Evolutionary conservation across 2,797 vertebrate species (phyloP), one percentile per base, ranked within the genome.

Genomic region (Ctenosaura bakeri): DNA sequence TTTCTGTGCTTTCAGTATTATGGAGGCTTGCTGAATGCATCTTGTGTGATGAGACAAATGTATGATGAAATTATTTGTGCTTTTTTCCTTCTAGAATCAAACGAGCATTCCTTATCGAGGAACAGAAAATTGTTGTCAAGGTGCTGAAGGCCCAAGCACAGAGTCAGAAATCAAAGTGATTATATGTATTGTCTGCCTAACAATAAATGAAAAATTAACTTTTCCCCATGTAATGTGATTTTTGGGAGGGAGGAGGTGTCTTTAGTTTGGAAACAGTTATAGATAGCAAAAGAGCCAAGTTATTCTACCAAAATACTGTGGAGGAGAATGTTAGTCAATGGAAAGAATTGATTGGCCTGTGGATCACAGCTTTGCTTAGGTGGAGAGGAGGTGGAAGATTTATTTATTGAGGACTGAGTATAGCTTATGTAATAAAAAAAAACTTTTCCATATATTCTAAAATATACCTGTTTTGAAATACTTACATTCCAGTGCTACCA

Each of bases 41-140:
- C 12, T 0, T 52, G 22, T 52, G 26, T 62, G 26, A 38, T 56
- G 52, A 56, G 69, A 38, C 18, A 13, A 22, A 54, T 73, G 4
- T 9, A 26, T 54, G 18, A 26, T 78, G 59, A 90, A 90, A 78
- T 78, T 24, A 89, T 78, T 24, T 56, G 35, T 32, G 6, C 89
- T 22, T 94, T 93, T 42, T 95, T 89, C 86, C 93, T 93, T 92
- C 22, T 94, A 99, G 99, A 97, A 99, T 99, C 97, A 99, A 99
- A 97, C 97, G 99, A 90, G 99, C 99, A 96, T 99, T 99, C 96
- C 98, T 99, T 92, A 99, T 99, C 90, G 99, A 99, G 96, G 99
- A 99, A 97, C 99, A 99, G 98, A 99, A 99, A 98, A 99, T 99
- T 0, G 99, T 99, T 4, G 98, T 99, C 94, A 99, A 99, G 97